Evolutionary conservation across 2,888 invertebrate genomes (phyloP).

Genomic region (Ichneumoninae sp.): DNA sequence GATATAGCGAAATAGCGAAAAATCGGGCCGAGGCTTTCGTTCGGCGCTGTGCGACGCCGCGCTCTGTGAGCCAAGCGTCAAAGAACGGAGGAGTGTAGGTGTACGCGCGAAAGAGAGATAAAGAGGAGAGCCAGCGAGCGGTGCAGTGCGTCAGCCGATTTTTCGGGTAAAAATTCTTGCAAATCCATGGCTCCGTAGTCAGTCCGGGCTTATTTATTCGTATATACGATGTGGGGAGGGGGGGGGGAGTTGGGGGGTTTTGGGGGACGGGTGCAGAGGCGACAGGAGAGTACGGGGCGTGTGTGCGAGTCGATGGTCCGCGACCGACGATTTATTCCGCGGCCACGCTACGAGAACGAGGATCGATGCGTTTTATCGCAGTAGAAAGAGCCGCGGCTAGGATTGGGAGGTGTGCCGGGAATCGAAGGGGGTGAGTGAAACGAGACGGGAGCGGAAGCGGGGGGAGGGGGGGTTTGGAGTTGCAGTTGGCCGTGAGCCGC

Average conservation of each 20-base stretch:
- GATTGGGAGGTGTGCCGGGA: constrained; percentile 54
- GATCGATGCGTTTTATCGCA: constrained; percentile 68
- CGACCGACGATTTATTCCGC: constrained; percentile 65
- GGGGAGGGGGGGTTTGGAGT: not conserved
- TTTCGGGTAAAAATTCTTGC: constrained; percentile 62
- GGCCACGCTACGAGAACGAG: constrained; percentile 50
- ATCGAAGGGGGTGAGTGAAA: constrained; percentile 70
- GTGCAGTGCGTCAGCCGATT: constrained; percentile 55
- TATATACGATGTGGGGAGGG: constrained; percentile 16
- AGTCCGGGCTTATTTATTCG: constrained; percentile 62
- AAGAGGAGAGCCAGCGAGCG: constrained; percentile 17
- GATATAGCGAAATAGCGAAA: constrained; percentile 15
- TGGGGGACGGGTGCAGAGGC: constrained; percentile 25
- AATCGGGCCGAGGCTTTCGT: not conserved
- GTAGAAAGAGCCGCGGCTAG: constrained; percentile 56
- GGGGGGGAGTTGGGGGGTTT: not conserved
- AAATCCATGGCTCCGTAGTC: constrained; percentile 57
- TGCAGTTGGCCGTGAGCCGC: constrained; percentile 51
- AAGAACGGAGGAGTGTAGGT: not conserved
- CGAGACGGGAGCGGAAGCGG: not conserved
- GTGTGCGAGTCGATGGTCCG: constrained; percentile 65
- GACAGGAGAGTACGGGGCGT: constrained; percentile 30
- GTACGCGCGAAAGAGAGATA: constrained; percentile 21
- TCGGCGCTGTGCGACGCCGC: not conserved
- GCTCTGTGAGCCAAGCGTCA: not conserved